A percentile compares a stretch with the other conserved stretches of the same genome.
Evolutionary conservation across 2,113 vertebrate species (phyloP).

Genomic region (Dicerorhinus sumatrensis): DNA sequence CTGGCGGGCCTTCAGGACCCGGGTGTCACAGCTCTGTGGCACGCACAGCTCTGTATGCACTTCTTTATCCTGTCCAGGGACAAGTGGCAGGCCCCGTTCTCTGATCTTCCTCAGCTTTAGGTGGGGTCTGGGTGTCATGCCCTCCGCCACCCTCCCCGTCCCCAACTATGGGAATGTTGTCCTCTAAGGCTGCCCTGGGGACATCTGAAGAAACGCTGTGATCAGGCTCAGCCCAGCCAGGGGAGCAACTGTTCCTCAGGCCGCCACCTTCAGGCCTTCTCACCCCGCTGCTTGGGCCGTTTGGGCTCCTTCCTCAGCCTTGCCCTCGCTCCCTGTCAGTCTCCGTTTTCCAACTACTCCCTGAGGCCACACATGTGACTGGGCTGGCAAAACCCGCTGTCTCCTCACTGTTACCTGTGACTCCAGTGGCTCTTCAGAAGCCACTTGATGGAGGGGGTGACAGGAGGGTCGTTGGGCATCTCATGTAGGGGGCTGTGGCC

Average conservation of each 20-base stretch:
- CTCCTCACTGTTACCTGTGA: neutral
- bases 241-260: neutral
- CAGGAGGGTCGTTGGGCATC: neutral
- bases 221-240: neutral
- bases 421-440: neutral
- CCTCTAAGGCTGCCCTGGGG: neutral
- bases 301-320: neutral
- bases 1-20: neutral
- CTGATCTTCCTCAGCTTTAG: neutral
- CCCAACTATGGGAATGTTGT: neutral
- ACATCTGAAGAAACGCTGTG: neutral
- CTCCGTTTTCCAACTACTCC: neutral
- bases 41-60: accelerated
- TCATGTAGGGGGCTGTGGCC: neutral
- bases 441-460: neutral
- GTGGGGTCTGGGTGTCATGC: neutral
- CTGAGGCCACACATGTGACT: neutral
- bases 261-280: neutral
- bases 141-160: accelerated
- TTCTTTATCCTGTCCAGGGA: neutral
- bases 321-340: neutral
- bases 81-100: neutral
- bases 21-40: neutral
- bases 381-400: neutral
- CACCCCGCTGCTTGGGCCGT: neutral